Base-by-base conservation (phyloP, 2,797 vertebrate genomes). In the Bovichtus variegatus region DNA sequence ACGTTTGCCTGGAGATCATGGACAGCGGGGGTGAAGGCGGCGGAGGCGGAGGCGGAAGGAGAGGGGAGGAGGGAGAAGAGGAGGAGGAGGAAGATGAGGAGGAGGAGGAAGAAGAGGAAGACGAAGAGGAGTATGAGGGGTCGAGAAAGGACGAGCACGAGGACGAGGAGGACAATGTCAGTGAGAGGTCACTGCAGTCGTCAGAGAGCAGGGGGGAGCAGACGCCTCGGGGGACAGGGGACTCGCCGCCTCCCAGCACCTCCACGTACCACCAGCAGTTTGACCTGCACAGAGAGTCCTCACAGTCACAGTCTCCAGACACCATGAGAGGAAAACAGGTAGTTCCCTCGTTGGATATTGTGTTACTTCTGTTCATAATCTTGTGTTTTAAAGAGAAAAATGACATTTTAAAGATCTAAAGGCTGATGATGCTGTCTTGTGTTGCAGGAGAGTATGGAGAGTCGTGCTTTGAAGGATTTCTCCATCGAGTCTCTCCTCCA, bases 1-100 rank as follows among this genome's bases (percentile, higher is more conserved):
- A 97, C 0, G 98, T 99, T 18, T 99, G 98, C 88, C 90, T 99
- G 80, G 98, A 99, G 92, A 99, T 99, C 90, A 97, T 99, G 96
- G 97, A 98, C 93, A 96, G 97, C 0, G 92, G 94, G 0, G 95
- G 95, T 2, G 96, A 93, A 0, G 95, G 77, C 0, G 94, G 91
- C 1, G 95, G 93, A 9, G 95, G 94, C 1, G 94, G 93, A 0
- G 94, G 94, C 19, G 94, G 95, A 38, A 94, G 93, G 19, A 93
- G 94, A 0, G 94, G 87, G 0, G 94, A 91, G 47, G 95, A 93
- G 0, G 95, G 93, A 0, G 96, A 96, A 0, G 95, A 97, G 0
- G 97, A 97, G 0, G 97, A 97, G 0, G 97, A 97, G 1, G 97
- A 79, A 86, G 97, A 15, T 19, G 96, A 97, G 0, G 97, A 97